Percentiles rank a stretch among this genome's conserved stretches.
phyloP scores from a whole-genome alignment of 2,888 invertebrate species.

The Pterobdella sp. region DNA sequence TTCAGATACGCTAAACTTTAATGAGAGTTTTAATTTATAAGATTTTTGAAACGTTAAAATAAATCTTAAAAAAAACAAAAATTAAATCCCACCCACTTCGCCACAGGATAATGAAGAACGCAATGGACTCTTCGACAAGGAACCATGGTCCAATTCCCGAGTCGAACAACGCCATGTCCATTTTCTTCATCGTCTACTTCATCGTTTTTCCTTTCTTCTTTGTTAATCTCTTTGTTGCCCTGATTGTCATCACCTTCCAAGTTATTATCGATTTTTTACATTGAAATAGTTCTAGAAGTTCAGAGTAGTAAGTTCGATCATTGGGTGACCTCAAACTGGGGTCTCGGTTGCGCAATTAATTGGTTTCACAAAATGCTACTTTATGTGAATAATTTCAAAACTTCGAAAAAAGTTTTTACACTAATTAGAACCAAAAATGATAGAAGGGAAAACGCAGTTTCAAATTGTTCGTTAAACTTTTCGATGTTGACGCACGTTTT shows the following conservation, averaged over 20 bases:
- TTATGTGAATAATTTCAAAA: too few relatives aligned
- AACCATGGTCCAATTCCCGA: constrained; percentile 96
- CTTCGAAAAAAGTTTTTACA: too few relatives aligned
- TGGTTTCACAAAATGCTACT: too few relatives aligned
- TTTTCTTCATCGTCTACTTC: constrained; percentile 99
- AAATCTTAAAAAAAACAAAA: neutral
- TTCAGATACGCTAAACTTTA: neutral
- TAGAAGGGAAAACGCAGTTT: too few relatives aligned
- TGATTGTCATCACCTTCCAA: constrained; percentile 99
- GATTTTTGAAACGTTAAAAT: neutral
- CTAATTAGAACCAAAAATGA: too few relatives aligned
- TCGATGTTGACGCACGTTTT: too few relatives aligned
- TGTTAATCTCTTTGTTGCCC: constrained; percentile 99
- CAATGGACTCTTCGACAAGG: constrained; percentile 98
- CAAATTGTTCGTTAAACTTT: too few relatives aligned
- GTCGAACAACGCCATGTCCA: constrained; percentile 99
- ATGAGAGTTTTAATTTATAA: neutral
- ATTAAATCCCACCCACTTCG: neutral
- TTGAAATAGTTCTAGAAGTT: too few relatives aligned
- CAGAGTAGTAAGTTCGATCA: too few relatives aligned
- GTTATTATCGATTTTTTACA: too few relatives aligned
- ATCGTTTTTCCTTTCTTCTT: constrained; percentile 99
- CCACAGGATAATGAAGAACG: constrained; percentile 88
- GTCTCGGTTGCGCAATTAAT: too few relatives aligned
- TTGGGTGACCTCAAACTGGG: too few relatives aligned